These are phyloP conservation scores for Spondyliosoma cantharus DNA, from an alignment of 2,797 vertebrate species.

Conservation along the genomic window DNA sequence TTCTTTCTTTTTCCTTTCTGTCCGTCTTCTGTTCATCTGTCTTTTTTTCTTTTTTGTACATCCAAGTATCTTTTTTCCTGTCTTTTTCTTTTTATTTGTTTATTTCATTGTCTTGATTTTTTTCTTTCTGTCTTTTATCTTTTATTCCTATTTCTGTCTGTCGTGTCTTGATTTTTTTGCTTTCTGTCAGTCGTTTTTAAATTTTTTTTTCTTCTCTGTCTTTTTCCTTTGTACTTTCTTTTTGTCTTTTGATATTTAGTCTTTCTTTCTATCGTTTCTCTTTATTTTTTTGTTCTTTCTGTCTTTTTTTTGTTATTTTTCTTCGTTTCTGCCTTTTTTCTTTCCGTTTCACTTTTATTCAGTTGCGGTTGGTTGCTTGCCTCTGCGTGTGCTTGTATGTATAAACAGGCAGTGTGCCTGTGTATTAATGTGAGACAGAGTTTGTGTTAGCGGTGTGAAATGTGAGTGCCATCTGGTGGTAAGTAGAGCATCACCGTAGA, in stretches of 20 bases:
- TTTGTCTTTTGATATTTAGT: no score
- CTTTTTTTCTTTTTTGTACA: not conserved
- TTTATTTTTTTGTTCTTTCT: not conserved
- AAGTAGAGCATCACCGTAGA: not conserved
- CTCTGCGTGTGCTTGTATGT: slow-evolving; percentile 9
- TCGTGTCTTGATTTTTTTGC: not conserved
- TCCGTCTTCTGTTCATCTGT: not conserved
- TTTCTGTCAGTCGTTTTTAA: no score
- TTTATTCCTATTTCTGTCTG: not conserved
- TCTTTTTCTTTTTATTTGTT: not conserved
- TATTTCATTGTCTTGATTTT: no score
- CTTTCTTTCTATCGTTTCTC: not conserved
- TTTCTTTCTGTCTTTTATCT: slow-evolving; percentile 3
- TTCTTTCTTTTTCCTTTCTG: not conserved
- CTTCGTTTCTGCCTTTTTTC: not conserved
- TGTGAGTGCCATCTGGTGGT: slow-evolving; percentile 82
- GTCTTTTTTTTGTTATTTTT: not conserved
- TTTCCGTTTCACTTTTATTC: not conserved
- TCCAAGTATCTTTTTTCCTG: not conserved
- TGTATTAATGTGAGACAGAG: slow-evolving; percentile 15
- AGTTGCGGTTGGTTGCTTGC: slow-evolving; percentile 11
- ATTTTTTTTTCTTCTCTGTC: not conserved
- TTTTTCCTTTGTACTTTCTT: not conserved
- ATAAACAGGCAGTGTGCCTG: slow-evolving; percentile 21
- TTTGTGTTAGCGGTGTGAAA: slow-evolving; percentile 41